phyloP scores from a whole-genome alignment of 2,888 invertebrate species.

The Rhogogaster chlorosoma region DNA sequence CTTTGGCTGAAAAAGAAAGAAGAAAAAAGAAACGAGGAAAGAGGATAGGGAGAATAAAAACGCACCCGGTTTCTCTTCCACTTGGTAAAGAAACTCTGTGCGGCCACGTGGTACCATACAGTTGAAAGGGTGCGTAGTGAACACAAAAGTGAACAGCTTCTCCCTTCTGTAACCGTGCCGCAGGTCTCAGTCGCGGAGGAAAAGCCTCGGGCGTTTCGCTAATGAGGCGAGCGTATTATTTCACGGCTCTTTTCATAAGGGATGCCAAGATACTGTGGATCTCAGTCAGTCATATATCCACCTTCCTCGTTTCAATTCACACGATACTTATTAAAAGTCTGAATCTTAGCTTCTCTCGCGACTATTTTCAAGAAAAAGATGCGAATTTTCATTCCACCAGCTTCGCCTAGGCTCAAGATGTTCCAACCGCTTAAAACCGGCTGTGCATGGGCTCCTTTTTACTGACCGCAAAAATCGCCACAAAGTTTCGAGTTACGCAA shows the following conservation, averaged over 20 bases:
- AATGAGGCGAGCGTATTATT: conserved; percentile 54
- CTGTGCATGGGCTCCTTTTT: not conserved
- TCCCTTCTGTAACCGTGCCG: not conserved
- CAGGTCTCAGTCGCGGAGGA: conserved; percentile 37
- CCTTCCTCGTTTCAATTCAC: not conserved
- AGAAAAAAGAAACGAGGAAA: not conserved
- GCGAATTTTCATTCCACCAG: not conserved
- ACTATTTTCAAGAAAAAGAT: not conserved
- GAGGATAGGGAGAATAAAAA: not conserved
- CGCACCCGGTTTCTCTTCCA: not conserved
- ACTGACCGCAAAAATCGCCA: conserved; percentile 41
- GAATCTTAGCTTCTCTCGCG: not conserved
- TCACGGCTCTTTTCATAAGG: conserved; percentile 45
- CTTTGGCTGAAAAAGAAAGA: not conserved
- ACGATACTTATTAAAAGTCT: not conserved
- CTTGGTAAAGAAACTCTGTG: conserved; percentile 25
- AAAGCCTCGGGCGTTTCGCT: conserved; percentile 47
- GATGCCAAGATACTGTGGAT: conserved; percentile 39
- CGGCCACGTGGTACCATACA: not conserved
- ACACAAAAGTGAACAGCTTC: conserved; percentile 50
- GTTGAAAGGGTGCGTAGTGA: conserved; percentile 40
- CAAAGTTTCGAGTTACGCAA: conserved; percentile 43
- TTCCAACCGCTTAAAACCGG: conserved; percentile 4
- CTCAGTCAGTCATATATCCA: not conserved
- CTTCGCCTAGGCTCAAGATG: not conserved